Base-by-base conservation (phyloP, 1,140 invertebrate genomes). In the Drosophila prosaltans region DNA sequence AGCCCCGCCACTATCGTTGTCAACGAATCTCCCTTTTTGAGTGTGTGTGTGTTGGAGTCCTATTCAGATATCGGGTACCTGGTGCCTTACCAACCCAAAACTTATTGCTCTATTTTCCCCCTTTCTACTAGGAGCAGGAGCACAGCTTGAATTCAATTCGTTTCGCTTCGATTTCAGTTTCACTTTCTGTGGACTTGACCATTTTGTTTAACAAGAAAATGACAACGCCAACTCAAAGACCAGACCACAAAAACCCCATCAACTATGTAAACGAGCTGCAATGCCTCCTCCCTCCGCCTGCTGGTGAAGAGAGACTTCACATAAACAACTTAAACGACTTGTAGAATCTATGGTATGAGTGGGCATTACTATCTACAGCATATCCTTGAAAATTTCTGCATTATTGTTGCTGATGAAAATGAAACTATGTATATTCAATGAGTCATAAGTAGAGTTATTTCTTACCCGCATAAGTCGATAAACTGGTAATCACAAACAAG, bases 61-160 rank as follows among this genome's bases (percentile, higher is more conserved):
- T 21, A 43, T 48, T 57, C 74, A 48, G 45, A 48, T 48, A 48
- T 48, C 7, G 45, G 16, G 16, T 48, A 48, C 30, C 40, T 65
- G 69, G 61, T 78, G 75, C 74, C 74, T 78, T 72, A 78, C 74
- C 84, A 88, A 88, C 45, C 45, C 8, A 51, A 36, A 51, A 51
- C 84, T 84, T 89, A 88, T 88, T 88, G 84, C 84, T 88, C 84
- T 88, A 88, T 88, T 88, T 88, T 88, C 70, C 75, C 28, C 2
- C 2, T 4, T 3, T 2, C 0, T 6, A 36, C 32, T 5, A 36
- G 32, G 32, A 36, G 32, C 32, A 36, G 6, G 32, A 71, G 65
- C 78, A 81, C 45, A 51, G 21, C 10, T 51, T 43, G 11, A 43
- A n/a, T 43, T 43, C 41, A 43, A n/a, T 43, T 51, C 45, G 45